These are phyloP conservation scores for Colletes collaris DNA, from an alignment of 2,888 invertebrate species.

Conservation along the genomic window DNA sequence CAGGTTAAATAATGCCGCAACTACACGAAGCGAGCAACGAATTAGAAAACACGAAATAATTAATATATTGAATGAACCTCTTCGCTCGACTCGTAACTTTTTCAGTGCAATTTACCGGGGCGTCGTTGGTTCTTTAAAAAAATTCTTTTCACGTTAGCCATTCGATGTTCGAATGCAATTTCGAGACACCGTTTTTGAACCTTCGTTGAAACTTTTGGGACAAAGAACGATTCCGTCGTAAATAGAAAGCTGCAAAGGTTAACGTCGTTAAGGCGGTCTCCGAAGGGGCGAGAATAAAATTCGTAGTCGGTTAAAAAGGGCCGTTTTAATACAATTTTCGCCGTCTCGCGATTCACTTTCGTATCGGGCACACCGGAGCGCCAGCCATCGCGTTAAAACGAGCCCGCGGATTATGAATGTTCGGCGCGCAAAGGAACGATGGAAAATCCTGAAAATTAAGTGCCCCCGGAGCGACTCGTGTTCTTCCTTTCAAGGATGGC, in stretches of 20 bases:
- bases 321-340: background rate
- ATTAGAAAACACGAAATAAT: too few species aligned
- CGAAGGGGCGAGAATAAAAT: background rate
- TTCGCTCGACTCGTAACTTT: too few species aligned
- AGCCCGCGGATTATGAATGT: slow-evolving; percentile 41
- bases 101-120: too few species aligned
- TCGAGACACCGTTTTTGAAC: too few species aligned
- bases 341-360: background rate
- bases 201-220: too few species aligned
- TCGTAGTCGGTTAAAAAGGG: background rate
- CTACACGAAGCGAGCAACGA: too few species aligned
- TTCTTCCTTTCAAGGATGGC: slow-evolving; percentile 47
- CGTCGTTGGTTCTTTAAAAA: too few species aligned
- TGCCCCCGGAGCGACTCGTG: slow-evolving; percentile 25
- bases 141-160: too few species aligned
- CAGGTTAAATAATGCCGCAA: too few species aligned
- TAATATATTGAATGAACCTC: too few species aligned
- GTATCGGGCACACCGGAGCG: background rate
- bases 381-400: slow-evolving; percentile 22
- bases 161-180: too few species aligned
- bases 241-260: background rate
- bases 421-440: slow-evolving; percentile 19
- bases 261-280: background rate
- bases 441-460: slow-evolving; percentile 55
- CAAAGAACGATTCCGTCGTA: background rate